A percentile compares a stretch with the other conserved stretches of the same genome.
Conservation (phyloP, 2,888 invertebrate genomes). For the Pimpla rufipes region DNA sequence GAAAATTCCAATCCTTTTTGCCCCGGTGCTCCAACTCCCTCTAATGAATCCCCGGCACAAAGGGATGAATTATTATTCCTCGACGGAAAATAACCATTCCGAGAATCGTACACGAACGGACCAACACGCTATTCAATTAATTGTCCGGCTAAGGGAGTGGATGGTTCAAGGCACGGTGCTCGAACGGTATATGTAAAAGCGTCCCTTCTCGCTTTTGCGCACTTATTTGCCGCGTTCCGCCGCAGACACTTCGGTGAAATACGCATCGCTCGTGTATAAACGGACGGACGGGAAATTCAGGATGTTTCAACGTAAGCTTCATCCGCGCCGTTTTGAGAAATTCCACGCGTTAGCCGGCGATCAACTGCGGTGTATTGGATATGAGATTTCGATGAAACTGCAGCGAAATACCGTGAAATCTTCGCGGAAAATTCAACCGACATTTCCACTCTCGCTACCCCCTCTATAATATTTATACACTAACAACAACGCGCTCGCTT, state of each 20-base stretch:
- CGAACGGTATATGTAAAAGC: neutral
- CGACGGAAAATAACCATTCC: conserved; percentile 15
- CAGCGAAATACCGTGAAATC: conserved; percentile 3
- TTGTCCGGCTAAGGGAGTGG: neutral
- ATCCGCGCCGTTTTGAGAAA: neutral
- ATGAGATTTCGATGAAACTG: conserved; percentile 9
- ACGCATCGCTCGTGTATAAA: too few relatives aligned
- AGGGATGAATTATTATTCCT: conserved; percentile 5
- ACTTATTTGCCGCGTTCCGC: neutral
- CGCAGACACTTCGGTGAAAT: neutral
- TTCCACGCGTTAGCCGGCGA: neutral
- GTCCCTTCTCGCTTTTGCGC: neutral
- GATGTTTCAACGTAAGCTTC: neutral
- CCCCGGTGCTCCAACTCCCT: neutral
- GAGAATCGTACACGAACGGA: neutral
- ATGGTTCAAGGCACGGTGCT: neutral
- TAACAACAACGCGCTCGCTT: too few relatives aligned
- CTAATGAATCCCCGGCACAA: conserved; percentile 3
- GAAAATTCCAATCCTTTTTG: conserved; percentile 13
- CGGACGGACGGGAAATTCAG: neutral
- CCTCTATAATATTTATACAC: too few relatives aligned
- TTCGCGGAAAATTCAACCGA: neutral
- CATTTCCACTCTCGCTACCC: neutral
- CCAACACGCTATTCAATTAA: neutral
- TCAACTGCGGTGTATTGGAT: neutral